Conservation (phyloP, 2,888 invertebrate genomes). For the Axea sp. region DNA sequence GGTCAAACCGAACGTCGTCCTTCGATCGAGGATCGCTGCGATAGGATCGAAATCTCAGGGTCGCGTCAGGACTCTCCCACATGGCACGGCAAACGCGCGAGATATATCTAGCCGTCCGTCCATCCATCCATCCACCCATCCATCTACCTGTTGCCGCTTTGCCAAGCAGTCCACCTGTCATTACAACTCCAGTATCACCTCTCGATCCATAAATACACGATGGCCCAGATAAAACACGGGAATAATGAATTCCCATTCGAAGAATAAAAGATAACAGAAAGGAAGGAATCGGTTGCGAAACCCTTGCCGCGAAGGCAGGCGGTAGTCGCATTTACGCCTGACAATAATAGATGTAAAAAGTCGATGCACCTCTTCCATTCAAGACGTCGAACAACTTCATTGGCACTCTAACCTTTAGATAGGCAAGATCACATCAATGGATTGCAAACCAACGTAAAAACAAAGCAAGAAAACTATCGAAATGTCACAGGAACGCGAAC, state of each 20-base stretch:
- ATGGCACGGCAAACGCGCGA: constrained; percentile 54
- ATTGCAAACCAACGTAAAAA: constrained; percentile 49
- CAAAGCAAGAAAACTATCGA: constrained; percentile 56
- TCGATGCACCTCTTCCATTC: constrained; percentile 59
- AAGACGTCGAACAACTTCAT: constrained; percentile 60
- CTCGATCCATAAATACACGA: constrained; percentile 59
- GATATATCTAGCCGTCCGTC: constrained; percentile 62
- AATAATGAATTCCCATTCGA: constrained; percentile 51
- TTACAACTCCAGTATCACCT: constrained; percentile 55
- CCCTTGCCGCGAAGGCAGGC: constrained; percentile 49
- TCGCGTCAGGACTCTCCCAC: constrained; percentile 66
- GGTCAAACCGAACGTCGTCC: constrained; percentile 75
- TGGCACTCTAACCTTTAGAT: constrained; percentile 62
- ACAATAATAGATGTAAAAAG: constrained; percentile 61
- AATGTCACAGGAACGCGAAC: constrained; percentile 48
- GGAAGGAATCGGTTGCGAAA: constrained; percentile 59
- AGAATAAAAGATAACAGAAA: constrained; percentile 54
- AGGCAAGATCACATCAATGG: constrained; percentile 61
- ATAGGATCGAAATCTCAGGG: constrained; percentile 75
- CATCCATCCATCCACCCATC: constrained; percentile 47
- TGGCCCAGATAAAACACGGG: constrained; percentile 50
- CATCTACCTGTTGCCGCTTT: constrained; percentile 56
- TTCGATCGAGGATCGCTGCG: constrained; percentile 74
- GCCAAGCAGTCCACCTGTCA: constrained; percentile 59
- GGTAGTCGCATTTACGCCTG: constrained; percentile 53